Percentiles rank a stretch among this genome's conserved stretches.
Conservation (phyloP, 1,140 invertebrate species). For the Dendroctonus valens region DNA sequence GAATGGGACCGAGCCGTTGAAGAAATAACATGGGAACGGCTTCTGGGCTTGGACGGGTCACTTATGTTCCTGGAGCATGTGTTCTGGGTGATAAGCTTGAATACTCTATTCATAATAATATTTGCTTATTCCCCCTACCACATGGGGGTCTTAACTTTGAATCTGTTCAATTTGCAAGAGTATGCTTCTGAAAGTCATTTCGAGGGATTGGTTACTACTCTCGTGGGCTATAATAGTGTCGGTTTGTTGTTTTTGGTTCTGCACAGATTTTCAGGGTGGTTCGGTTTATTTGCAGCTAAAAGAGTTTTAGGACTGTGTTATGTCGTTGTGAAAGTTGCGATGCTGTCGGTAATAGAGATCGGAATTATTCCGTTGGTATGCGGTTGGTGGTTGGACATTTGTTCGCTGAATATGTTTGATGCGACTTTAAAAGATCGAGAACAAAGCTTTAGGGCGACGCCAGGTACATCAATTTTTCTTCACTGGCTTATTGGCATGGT, state of each 20-base stretch:
- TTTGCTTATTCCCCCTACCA: conserved; percentile 96
- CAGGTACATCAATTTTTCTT: conserved; percentile 96
- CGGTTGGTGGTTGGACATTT: conserved; percentile 99
- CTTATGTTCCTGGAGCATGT: conserved; percentile 97
- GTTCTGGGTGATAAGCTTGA: conserved; percentile 97
- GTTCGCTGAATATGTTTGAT: conserved; percentile 93
- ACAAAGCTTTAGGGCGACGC: conserved; percentile 81
- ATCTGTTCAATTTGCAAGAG: conserved; percentile 73
- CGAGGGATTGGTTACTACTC: conserved; percentile 87
- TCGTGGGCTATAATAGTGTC: conserved; percentile 91
- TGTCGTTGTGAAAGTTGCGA: conserved; percentile 94
- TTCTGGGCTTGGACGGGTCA: conserved; percentile 95
- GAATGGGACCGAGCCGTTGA: conserved; percentile 97
- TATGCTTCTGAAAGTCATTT: conserved; percentile 78
- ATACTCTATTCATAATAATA: conserved; percentile 93
- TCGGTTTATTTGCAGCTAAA: conserved; percentile 77
- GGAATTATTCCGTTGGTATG: conserved; percentile 95
- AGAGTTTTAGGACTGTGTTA: conserved; percentile 91
- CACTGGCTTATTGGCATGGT: conserved; percentile 99
- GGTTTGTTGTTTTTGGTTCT: conserved; percentile 80
- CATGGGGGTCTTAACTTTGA: conserved; percentile 84
- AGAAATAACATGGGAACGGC: conserved; percentile 95
- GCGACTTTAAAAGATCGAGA: conserved; percentile 85
- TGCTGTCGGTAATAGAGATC: conserved; percentile 92
- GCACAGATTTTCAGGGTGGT: conserved; percentile 73